These are phyloP conservation scores for Synergus gifuensis DNA, from an alignment of 2,888 invertebrate species.

Conservation along the genomic window DNA sequence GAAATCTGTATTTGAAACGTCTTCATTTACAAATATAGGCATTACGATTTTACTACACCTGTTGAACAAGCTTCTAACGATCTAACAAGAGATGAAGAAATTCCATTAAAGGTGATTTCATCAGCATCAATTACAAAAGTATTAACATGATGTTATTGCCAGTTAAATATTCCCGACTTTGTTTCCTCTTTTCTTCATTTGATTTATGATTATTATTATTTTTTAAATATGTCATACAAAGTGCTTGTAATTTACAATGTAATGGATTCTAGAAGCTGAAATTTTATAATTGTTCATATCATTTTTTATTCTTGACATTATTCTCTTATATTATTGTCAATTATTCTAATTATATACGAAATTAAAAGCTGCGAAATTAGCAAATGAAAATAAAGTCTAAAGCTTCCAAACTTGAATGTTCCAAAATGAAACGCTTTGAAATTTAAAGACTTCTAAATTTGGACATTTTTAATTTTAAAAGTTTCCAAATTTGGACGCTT, in stretches of 20 bases:
- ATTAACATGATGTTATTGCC: slow-evolving; percentile 9
- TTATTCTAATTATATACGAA: too few species aligned
- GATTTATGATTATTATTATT: not conserved
- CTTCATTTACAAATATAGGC: slow-evolving; percentile 29
- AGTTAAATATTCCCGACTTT: slow-evolving; percentile 9
- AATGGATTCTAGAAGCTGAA: not conserved
- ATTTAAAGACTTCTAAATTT: too few species aligned
- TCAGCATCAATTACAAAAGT: slow-evolving; percentile 11
- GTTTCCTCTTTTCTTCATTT: not conserved
- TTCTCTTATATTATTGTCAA: too few species aligned
- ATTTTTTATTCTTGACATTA: not conserved
- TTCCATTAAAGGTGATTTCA: slow-evolving; percentile 8
- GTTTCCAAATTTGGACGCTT: too few species aligned
- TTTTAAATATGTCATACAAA: not conserved
- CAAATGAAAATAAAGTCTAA: too few species aligned
- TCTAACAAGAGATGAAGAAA: slow-evolving; percentile 32
- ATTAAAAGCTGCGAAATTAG: too few species aligned
- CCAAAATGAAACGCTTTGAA: too few species aligned
- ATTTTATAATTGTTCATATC: not conserved
- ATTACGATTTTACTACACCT: slow-evolving; percentile 25
- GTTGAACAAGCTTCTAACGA: not conserved
- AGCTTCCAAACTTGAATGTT: too few species aligned
- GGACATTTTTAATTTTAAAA: too few species aligned
- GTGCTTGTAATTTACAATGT: slow-evolving; percentile 1
- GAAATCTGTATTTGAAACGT: slow-evolving; percentile 20